A percentile compares a stretch with the other conserved stretches of the same genome.
Evolutionary conservation across 2,888 invertebrate genomes (phyloP).

Genomic region (Oligia strigilis): DNA sequence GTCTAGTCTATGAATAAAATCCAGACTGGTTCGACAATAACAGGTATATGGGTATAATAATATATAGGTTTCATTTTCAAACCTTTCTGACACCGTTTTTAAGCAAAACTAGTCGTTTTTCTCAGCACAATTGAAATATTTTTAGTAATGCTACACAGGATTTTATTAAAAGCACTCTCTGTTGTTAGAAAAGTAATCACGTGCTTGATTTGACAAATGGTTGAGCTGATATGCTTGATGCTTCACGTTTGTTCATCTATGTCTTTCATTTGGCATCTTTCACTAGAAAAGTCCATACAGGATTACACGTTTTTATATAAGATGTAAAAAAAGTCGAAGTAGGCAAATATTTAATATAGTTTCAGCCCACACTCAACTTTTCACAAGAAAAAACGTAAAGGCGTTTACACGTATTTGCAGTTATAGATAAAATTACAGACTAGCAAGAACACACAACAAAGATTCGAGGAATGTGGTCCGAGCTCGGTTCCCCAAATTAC

Average conservation of each 20-base stretch:
- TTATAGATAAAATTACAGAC: constrained; percentile 62
- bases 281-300: neutral
- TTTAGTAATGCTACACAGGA: neutral
- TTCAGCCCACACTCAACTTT: neutral
- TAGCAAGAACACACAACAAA: constrained; percentile 51
- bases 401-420: constrained; percentile 59
- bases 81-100: neutral
- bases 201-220: neutral
- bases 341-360: neutral
- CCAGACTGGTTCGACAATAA: constrained; percentile 32
- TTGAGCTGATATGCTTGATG: neutral
- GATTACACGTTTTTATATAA: neutral
- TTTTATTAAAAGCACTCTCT: neutral
- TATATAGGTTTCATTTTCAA: constrained; percentile 20
- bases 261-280: neutral
- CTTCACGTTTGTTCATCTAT: neutral
- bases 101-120: neutral
- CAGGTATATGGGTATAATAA: neutral
- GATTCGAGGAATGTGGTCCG: constrained; percentile 55
- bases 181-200: neutral
- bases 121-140: neutral
- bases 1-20: constrained; percentile 57
- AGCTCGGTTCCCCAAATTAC: constrained; percentile 67
- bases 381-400: constrained; percentile 6
- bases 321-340: neutral